Evolutionary conservation across 1,140 invertebrate species (phyloP), one percentile per base, ranked within the genome.

Genomic region (Zaprionus tsacasi): DNA sequence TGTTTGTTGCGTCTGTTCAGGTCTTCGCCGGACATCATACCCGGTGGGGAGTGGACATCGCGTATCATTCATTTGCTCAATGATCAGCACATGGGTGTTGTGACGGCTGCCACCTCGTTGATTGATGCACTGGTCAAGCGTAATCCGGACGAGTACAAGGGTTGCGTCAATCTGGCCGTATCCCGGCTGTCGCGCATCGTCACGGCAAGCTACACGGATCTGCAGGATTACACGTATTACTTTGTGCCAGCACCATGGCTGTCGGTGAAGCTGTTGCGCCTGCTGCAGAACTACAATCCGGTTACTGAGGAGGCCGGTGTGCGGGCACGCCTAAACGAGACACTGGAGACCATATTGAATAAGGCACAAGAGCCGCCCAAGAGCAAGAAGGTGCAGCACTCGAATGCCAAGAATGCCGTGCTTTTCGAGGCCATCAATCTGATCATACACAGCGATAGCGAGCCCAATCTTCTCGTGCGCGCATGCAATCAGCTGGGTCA

Each of bases 191-290:
- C 98, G 93, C 95, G 99, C 86, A 99, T 99, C 94, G 98, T 99
- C 0, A 99, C 98, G 70, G 97, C 98, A 55, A 99, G 98, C 91
- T 99, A 99, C 91, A 99, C 98, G 82, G 98, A 99, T 94, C 94
- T 99, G 60, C 99, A 99, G 94, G 99, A 99, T 93, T 99, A 99
- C 92, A 99, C 99, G 0, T 99, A 99, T 93, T 99, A 99, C 92
- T 99, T 99, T 95, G 99, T 99, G 40, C 99, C 99, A 70, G 99
- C 99, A 33, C 99, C 99, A 12, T 99, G 99, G 99, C 94, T 99
- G 1, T 99, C 98, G 63, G 99, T 99, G 4, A 99, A 99, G 94
- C 93, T 99, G 56, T 94, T 99, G 65, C 94, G 98, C 80, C 94
- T 99, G 61, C 93, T 99, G 69, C 99, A 99, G 94, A 99, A 99